phyloP scores from a whole-genome alignment of 2,888 invertebrate genomes.

The Temnothorax unifasciatus region DNA sequence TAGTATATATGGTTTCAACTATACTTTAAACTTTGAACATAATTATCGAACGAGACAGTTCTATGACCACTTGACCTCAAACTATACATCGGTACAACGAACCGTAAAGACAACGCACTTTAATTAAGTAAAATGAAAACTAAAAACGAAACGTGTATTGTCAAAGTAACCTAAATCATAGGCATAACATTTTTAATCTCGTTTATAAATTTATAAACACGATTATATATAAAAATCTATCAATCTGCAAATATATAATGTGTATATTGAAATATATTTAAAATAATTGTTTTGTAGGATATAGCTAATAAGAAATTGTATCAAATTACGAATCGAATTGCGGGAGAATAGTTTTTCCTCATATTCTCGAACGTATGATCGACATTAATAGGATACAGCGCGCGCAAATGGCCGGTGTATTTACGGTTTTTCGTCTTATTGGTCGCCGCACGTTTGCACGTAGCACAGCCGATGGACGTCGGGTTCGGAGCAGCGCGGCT shows the following conservation, averaged over 20 bases:
- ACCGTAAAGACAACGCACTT: conserved; percentile 15
- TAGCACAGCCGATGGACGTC: conserved; percentile 24
- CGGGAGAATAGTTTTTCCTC: not conserved
- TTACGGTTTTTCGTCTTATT: conserved; percentile 39
- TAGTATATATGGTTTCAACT: conserved; percentile 20
- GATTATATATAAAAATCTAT: not conserved
- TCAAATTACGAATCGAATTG: not conserved
- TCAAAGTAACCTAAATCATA: not conserved
- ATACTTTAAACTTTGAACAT: conserved; percentile 55
- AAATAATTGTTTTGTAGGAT: not conserved
- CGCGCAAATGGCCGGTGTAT: conserved; percentile 17
- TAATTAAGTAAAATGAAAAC: not conserved
- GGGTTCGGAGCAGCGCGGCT: conserved; percentile 32
- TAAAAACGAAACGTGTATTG: not conserved
- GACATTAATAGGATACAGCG: conserved; percentile 28
- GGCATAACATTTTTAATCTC: not conserved
- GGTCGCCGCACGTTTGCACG: conserved; percentile 11
- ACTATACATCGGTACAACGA: conserved; percentile 42
- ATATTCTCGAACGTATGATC: not conserved
- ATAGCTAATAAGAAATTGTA: not conserved
- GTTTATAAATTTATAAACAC: not conserved
- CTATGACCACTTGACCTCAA: conserved; percentile 54
- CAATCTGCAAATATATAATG: too few species aligned
- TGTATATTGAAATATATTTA: not conserved
- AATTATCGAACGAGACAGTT: conserved; percentile 55